Evolutionary conservation across 2,113 vertebrate genomes (phyloP), one percentile per base, ranked within the genome.

Genomic region (Lophotis ruficrista): DNA sequence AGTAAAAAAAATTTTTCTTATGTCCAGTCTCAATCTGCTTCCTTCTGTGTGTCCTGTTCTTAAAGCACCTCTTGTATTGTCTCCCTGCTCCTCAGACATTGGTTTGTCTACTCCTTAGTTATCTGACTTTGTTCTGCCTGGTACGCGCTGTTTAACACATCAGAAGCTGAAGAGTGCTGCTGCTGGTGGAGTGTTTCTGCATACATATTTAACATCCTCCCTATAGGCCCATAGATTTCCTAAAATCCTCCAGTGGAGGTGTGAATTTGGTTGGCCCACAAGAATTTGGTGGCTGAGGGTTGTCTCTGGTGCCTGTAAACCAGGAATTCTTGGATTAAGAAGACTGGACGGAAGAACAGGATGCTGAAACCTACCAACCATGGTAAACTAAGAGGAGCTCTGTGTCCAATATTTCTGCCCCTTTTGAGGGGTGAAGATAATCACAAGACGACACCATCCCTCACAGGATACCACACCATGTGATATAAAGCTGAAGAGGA

Each of bases 381-480:
- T 0, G 0, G 56, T 33, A 38, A 64, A 22, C 12, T 3, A 5
- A 19, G 51, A 75, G 45, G 58, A 70, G 47, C 20, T 58, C 22
- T 31, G 37, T 4, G n/a, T 30, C 47, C 22, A 21, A 0, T 11
- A 45, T 31, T 73, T 14, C 37, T 69, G 53, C 31, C 35, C 24
- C 8, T 38, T 51, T 47, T 14, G 43, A 64, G 31, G 31, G 17
- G 3, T n/a, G 41, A 51, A 58, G 43, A 2, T 8, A 25, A 33
- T 4, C 9, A 6, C 0, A 0, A 79, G 30, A 23, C 0, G 0
- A 5, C 2, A 1, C 5, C 37, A 19, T 1, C 82, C 66, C 12
- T 7, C 82, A 24, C 35, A 61, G 48, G 22, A 3, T 17, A 25
- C 17, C 25, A 4, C 0, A 1, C 6, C 15, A 5, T 1, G 24